Evolutionary conservation across 2,888 invertebrate genomes (phyloP), one percentile per base, ranked within the genome.

Genomic region (Cheilosia pagana): DNA sequence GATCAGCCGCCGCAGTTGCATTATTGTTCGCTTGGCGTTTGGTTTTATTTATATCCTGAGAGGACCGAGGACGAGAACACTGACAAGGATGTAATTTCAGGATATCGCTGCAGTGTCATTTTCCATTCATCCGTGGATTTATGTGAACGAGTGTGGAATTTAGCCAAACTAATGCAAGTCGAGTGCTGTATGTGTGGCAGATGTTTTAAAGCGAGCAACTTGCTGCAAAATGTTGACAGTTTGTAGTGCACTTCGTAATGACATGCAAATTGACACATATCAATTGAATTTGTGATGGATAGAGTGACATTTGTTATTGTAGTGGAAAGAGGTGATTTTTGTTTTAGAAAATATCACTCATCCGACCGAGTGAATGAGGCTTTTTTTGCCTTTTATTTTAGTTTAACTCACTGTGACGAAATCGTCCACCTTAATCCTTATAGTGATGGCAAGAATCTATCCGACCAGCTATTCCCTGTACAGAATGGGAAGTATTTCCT

Each of bases 81-180:
- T 68, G 81, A 68, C 74, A 68, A 63, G 63, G 68, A 70, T 81
- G 75, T 63, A 62, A 75, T 81, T 75, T 75, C 43, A 71, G 67
- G 55, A 71, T 71, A 81, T 75, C 60, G 50, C 71, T 65, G 41
- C 43, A 71, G 50, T 79, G 71, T 76, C 75, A 71, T 62, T 81
- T 81, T 71, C 53, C 59, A 75, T 81, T 72, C 72, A 71, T 19
- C 55, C 62, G 31, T 31, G 65, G 63, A 70, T 65, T 63, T 65
- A 70, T 74, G 65, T 25, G 55, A 52, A 65, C 63, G 53, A 53
- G 45, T 68, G 39, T 35, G 7, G 68, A 48, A 55, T 31, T 45
- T 12, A 25, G 12, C 48, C 50, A 43, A 35, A 23, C 48, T 28
- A 23, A 4, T 48, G 39, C 25, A 35, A 21, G 35, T 35, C n/a